Base-by-base conservation (phyloP, 2,888 invertebrate genomes). In the Diloba caeruleocephala region DNA sequence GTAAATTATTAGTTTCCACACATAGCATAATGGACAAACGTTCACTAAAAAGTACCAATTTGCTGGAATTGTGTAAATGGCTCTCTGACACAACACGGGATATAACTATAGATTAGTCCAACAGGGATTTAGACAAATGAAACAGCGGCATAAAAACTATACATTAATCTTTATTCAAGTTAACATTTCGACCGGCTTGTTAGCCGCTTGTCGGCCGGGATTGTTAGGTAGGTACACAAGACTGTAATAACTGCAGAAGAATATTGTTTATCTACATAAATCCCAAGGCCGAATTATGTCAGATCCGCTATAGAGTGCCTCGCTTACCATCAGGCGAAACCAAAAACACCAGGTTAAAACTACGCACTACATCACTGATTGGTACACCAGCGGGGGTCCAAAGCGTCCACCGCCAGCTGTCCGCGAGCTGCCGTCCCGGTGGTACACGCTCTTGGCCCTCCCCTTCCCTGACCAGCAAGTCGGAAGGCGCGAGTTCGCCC, bases 391-490 rank as follows among this genome's bases (percentile, higher is more conserved):
- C 73, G 89, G 89, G 50, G 82, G 82, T 36, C 78, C 76, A 63
- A 86, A 87, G 82, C 81, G 79, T 33, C 77, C 84, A 21, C 86
- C 90, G 72, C 89, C 91, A 62, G 87, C 92, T 58, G 89, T 87
- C 49, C 82, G 85, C 46, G 95, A 95, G 82, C 95, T 96, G 94
- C 97, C 97, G 51, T 96, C 97, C 71, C 95, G 97, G 77, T 97
- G 97, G 97, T 98, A 97, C 94, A 98, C 97, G 63, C 95, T 98
- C 79, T 95, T 98, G 89, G 98, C 98, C 74, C 95, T 98, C 82
- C 98, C 98, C 74, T 98, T 98, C 94, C 97, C 98, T 81, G 98
- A 98, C 94, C 98, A 98, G 94, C 98, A 97, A 89, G 96, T 98
- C 81, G 98, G 97, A 76, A 94, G 97, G 82, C 95, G 98, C 65